Evolutionary conservation across 2,888 invertebrate species (phyloP), one percentile per base, ranked within the genome.

Genomic region (Rhimphoctona megacephalus): DNA sequence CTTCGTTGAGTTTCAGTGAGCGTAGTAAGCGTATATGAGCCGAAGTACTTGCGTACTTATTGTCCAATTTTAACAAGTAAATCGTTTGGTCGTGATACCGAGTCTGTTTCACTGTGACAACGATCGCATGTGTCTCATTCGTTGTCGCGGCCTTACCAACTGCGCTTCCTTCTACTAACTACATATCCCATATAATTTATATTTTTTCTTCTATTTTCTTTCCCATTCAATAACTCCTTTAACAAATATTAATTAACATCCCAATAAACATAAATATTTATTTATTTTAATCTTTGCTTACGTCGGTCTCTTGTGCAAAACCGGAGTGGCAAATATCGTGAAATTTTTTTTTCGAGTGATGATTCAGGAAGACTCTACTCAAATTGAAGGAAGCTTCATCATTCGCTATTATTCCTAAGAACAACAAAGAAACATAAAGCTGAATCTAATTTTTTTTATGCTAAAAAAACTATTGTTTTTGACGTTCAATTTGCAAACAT

Each of bases 1-100:
- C 90, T 90, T 85, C 83, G 87, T 81, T 84, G 89, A 88, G 87
- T 90, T 90, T 85, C 83, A 87, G 81, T 83, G 85, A 64, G 25
- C 25, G 39, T 39, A 74, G 52, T 54, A 30, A 46, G 88, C 82
- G 84, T 77, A 74, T 78, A 79, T 72, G 89, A 89, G 88, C 88
- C 89, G 91, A 80, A 85, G 88, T 89, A 92, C 92, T 93, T 92
- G 91, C 87, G 66, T 83, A 87, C 89, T 87, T 87, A 91, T 93
- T 93, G 92, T 91, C 33, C 87, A 88, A 86, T 87, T 92, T 87
- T 91, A 93, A 93, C 90, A 89, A 93, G 92, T 91, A 93, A 93
- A 93, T 93, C 92, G 93, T 91, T 82, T 69, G 89, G 88, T 89
- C 90, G 91, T 91, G 91, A 90, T 90, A 91, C 82, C 80, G 73